Base-by-base conservation (phyloP, 2,888 invertebrate species). In the Hemicrepidius hirtus region DNA sequence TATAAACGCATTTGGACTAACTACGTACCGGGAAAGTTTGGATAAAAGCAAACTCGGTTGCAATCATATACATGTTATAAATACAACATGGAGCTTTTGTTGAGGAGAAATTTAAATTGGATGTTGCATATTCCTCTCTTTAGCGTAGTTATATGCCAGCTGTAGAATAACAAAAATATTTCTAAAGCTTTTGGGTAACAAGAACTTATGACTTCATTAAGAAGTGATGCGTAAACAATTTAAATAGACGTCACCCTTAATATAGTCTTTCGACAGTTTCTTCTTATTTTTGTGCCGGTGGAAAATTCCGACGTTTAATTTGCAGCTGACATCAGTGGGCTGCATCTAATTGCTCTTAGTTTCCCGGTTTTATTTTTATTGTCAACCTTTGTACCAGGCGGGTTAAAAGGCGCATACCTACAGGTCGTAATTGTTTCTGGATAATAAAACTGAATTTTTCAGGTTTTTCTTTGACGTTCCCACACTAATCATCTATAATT, bases 401-500 rank as follows among this genome's bases (percentile, higher is more conserved):
- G 9, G 46, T 18, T 18, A 18, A 16, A 18, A 16, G 10, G 7
- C 46, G 7, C 32, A 32, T 32, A 46, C 46, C 46, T 13, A 18
- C 46, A 46, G 10, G 9, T 16, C 46, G 9, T 18, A 46, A 46
- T 46, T 18, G 46, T 16, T 46, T 3, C 6, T 46, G 46, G 18
- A 46, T 46, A 9, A 6, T 10, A 20, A 46, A 46, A 46, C 16
- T 5, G 3, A 20, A 41, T 40, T 40, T 40, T 40, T 40, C 13
- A 13, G 13, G 13, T 13, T 53, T 32, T 32, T 53, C 21, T 53
- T 53, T 13, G 13, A 32, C 57, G 35, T 40, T 60, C 60, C 41
- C 40, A 60, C 40, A 60, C 35, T 41, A 40, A 41, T 40, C 40
- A 40, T 41, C 12, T 18, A 41, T 60, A 60, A 20, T 41, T 60